Conservation (phyloP, 2,888 invertebrate species). For the Meandrusa payeni region DNA sequence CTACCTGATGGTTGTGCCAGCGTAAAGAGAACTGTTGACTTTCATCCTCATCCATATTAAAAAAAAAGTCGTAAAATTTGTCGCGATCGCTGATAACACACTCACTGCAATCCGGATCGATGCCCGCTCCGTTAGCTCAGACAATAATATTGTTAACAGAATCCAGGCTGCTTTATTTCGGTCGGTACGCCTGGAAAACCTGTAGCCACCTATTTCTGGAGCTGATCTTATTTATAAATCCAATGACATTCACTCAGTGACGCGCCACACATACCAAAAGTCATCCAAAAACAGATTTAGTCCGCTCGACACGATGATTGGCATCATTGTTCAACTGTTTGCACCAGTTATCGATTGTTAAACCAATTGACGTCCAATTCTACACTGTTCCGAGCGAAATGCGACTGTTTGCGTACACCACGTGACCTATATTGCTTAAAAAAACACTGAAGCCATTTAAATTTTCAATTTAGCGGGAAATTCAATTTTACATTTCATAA, state of each 20-base stretch:
- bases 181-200: slow-evolving; percentile 81
- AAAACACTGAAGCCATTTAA: slow-evolving; percentile 32
- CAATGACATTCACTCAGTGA: slow-evolving; percentile 79
- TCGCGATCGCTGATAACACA: slow-evolving; percentile 29
- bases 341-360: slow-evolving; percentile 50
- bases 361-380: slow-evolving; percentile 28
- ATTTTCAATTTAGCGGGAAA: slow-evolving; percentile 4
- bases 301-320: slow-evolving; percentile 68
- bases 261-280: slow-evolving; percentile 78
- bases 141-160: slow-evolving; percentile 79
- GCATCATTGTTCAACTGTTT: slow-evolving; percentile 67
- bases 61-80: slow-evolving; percentile 42
- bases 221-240: slow-evolving; percentile 81
- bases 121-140: slow-evolving; percentile 51
- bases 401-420: slow-evolving; percentile 38
- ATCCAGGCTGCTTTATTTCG: slow-evolving; percentile 81
- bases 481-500: slow-evolving; percentile 9
- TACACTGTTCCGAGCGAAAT: slow-evolving; percentile 29
- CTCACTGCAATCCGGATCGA: slow-evolving; percentile 52
- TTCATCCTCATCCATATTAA: slow-evolving; percentile 80
- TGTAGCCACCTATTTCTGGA: slow-evolving; percentile 82
- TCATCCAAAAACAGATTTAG: slow-evolving; percentile 80
- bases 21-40: slow-evolving; percentile 90
- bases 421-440: slow-evolving; percentile 48
- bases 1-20: slow-evolving; percentile 92